Evolutionary conservation across 1,140 invertebrate species (phyloP), one percentile per base, ranked within the genome.

Genomic region (Trinorchestia longiramus): DNA sequence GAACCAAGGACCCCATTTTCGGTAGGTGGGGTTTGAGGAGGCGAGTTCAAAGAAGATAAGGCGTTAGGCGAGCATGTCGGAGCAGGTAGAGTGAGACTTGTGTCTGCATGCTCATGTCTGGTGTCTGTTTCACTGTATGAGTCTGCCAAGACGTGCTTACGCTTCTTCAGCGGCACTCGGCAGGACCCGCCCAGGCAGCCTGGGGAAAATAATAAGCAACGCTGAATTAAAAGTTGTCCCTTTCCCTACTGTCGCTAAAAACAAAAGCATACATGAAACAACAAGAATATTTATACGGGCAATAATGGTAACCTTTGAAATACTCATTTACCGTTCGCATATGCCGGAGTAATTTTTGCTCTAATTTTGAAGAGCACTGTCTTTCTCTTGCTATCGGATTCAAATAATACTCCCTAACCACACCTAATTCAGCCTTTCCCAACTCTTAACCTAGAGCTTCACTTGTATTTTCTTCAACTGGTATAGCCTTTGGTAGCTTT

Each of bases 101-200:
- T 41, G 88, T 43, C n/a, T 3, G 23, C 43, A 42, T 42, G 0
- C 3, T 36, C 15, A 17, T 8, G 23, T 4, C 62, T 77, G 1
- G 62, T 1, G 11, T 11, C 11, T 36, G 88, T 36, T 42, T 90
- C 88, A 53, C 43, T 43, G 88, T 90, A 90, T 4, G 44, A 44
- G 92, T 94, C 43, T 40, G 92, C 92, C 92, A 94, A 45, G 0
- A 94, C 92, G 40, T 94, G 92, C 44, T 94, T 94, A 11, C 92
- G 92, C 44, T 94, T 94, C 92, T 94, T 94, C 43, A 94, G 44
- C 4, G 92, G 92, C 40, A 94, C 92, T 43, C 43, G 43, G 44
- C 44, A 47, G 36, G 92, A 44, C 43, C 43, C 43, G 36, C 92
- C 44, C 92, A 94, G 43, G 44, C 92, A 94, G 41, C 92, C 92